Evolutionary conservation across 2,888 invertebrate species (phyloP).

Genomic region (Stratiomys singularior): DNA sequence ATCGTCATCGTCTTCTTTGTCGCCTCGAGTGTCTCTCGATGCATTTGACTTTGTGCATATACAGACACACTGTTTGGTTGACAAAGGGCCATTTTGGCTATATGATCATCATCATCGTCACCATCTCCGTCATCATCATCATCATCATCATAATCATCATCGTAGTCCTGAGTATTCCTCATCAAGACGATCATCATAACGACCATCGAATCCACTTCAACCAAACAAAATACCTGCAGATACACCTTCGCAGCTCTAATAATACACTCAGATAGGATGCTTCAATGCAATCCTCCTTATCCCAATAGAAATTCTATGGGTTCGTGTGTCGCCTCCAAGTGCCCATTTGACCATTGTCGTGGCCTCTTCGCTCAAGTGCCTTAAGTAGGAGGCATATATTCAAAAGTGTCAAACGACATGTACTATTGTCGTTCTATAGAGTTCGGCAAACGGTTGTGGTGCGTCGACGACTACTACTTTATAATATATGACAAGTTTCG

Average conservation of each 20-base stretch:
- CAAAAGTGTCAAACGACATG: slow-evolving; percentile 41
- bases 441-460: background rate
- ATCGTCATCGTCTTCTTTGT: background rate
- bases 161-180: background rate
- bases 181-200: background rate
- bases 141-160: background rate
- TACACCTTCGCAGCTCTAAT: background rate
- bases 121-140: slow-evolving; percentile 11
- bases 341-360: slow-evolving; percentile 38
- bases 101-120: slow-evolving; percentile 6
- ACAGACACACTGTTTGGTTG: background rate
- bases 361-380: slow-evolving; percentile 28
- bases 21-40: background rate
- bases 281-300: slow-evolving; percentile 4
- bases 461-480: background rate
- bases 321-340: slow-evolving; percentile 43
- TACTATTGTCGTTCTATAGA: slow-evolving; percentile 25
- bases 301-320: background rate
- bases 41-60: background rate
- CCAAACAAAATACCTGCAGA: background rate
- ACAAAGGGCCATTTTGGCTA: slow-evolving; percentile 32
- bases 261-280: background rate
- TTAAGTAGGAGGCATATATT: slow-evolving; percentile 43
- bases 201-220: background rate
- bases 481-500: slow-evolving; percentile 29